Base-by-base conservation (phyloP, 2,888 invertebrate genomes). In the Aethes cnicana region DNA sequence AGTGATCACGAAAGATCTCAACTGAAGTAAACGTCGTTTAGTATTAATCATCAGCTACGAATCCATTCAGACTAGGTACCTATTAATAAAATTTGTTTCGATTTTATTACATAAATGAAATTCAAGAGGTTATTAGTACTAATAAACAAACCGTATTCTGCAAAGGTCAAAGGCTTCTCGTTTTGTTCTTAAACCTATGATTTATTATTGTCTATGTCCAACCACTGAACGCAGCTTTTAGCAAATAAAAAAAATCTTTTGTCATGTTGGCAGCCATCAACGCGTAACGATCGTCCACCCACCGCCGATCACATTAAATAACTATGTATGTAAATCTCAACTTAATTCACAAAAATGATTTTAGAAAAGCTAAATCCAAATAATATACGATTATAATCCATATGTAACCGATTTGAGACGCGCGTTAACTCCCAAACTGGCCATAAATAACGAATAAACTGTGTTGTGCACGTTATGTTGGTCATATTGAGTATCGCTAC, bases 391-490 rank as follows among this genome's bases (percentile, higher is more conserved):
- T 66, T 69, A 69, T 71, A 70, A 66, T 67, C 63, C 62, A 63
- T 62, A 57, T 69, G 68, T 32, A 72, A 72, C 69, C 66, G 66
- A 74, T 73, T 74, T 62, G 66, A 66, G 65, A 65, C 66, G 66
- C 69, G 72, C 66, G 71, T 69, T 67, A 66, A 61, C 59, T 57
- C 58, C 55, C 54, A 56, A 68, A 58, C 65, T 67, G 61, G 66
- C 64, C 73, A 70, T 79, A 79, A 80, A 80, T 78, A 67, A 72
- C 53, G 30, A 59, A 63, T 64, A 69, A 77, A 77, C 68, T 67
- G 72, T 70, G 68, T 68, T 66, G 67, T 62, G 42, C 43, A 25
- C 42, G 42, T 54, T 54, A 54, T 32, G 11, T 32, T 47, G 41
- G 28, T 47, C 32, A 66, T 63, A 71, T 70, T 67, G 68, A 63